A percentile compares a stretch with the other conserved stretches of the same genome.
These are phyloP conservation scores for Glaucopsyche alexis DNA, from an alignment of 2,888 invertebrate genomes.

Conservation along the genomic window DNA sequence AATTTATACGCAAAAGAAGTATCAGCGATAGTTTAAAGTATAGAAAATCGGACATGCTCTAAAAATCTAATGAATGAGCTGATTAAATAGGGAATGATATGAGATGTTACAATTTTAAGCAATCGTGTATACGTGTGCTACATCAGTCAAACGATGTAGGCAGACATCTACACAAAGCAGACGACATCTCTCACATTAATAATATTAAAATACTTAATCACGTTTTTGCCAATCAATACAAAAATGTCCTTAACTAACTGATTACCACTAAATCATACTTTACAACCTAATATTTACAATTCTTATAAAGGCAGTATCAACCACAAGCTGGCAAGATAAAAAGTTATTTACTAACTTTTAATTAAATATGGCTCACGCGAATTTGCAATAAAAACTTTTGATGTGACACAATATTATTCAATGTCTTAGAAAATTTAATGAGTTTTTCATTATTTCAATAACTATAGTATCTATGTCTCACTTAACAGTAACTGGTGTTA, in stretches of 20 bases:
- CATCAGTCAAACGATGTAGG: conserved; percentile 72
- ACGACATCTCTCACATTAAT: conserved; percentile 14
- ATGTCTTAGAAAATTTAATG: not conserved
- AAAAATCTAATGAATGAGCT: conserved; percentile 1
- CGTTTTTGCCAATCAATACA: conserved; percentile 21
- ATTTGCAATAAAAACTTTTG: conserved; percentile 15
- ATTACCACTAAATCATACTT: conserved; percentile 40
- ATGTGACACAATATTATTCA: not conserved
- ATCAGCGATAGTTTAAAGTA: conserved; percentile 6
- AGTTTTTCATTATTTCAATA: not conserved
- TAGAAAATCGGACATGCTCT: conserved; percentile 9
- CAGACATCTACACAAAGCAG: conserved; percentile 73
- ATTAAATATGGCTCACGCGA: conserved; percentile 72
- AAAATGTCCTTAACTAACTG: conserved; percentile 9
- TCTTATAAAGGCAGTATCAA: conserved; percentile 71
- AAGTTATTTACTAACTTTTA: conserved; percentile 68
- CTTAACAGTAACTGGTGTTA: not conserved
- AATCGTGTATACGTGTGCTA: conserved; percentile 75
- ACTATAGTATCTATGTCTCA: not conserved
- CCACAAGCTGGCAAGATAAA: conserved; percentile 78
- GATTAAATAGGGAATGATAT: conserved; percentile 16
- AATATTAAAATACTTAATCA: conserved; percentile 6
- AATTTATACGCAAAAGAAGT: conserved; percentile 51
- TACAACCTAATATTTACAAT: conserved; percentile 65
- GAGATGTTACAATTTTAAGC: conserved; percentile 40